Base-by-base conservation (phyloP, 2,113 vertebrate genomes). In the Erinaceus europaeus region DNA sequence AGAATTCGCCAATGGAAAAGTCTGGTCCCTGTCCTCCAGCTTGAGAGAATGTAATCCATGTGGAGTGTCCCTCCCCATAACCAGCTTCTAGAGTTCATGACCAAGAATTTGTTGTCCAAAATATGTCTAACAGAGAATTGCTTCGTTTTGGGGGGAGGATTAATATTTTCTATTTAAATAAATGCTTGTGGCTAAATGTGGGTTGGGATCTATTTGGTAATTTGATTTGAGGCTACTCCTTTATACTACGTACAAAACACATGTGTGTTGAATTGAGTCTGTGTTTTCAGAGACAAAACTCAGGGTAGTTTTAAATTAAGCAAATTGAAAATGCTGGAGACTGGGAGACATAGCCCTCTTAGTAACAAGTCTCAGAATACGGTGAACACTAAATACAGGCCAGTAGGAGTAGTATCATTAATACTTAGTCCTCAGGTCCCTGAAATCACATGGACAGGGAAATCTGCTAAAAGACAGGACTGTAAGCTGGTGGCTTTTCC, bases 211-310 rank as follows among this genome's bases (percentile, higher is more conserved):
- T 62, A 74, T 36, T 59, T 80, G 50, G 9, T 75, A 64, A 76
- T 94, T 92, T 65, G 27, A 68, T 40, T 55, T 82, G 67, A 90
- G 44, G 36, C 84, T 84, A 29, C 62, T 27, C 34, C 14, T 55
- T 87, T 78, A 46, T 52, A 76, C 12, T 73, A 34, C 71, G 59
- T 79, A 72, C 34, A 55, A 86, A 77, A 62, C 76, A 1, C 44
- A 17, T 50, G 59, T n/a, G 23, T 75, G 27, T 62, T 86, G 77
- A 89, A 44, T 34, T 61, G 27, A 79, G 27, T 57, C 18, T 29
- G 29, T 68, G 18, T 79, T 68, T 77, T 72, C 29, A 53, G 32
- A 69, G 53, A 42, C 50, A 86, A 84, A 89, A 84, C 8, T 71
- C 86, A 76, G 5, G 48, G 25, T 64, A 34, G 21, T 81, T 87